Conservation (phyloP, 23 tunicate species). For the Oikopleura vanhoeffeni region DNA sequence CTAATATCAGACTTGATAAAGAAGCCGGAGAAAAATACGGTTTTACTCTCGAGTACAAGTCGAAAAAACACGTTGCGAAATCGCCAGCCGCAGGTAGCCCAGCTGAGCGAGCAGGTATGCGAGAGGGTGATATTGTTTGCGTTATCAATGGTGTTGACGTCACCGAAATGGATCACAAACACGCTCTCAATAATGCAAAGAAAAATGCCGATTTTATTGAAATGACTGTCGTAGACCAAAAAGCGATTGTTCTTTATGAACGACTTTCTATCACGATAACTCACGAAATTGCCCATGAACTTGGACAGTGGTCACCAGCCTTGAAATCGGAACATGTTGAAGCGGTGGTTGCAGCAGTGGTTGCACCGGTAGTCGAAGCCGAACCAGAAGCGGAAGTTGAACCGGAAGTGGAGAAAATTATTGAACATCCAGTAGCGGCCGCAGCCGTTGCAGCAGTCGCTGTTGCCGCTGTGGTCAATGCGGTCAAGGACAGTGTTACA, state of each 20-base stretch:
- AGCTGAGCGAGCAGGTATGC: background rate
- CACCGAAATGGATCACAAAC: background rate
- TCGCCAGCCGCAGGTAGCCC: background rate
- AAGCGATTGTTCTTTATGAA: background rate
- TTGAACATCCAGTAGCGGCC: background rate
- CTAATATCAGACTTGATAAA: background rate
- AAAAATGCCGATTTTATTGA: background rate
- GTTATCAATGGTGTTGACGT: slow-evolving; percentile 6
- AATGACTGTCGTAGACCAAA: slow-evolving; percentile 1
- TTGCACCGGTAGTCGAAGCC: background rate
- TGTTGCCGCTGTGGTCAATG: background rate
- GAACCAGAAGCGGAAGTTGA: slow-evolving; percentile 11
- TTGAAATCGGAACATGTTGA: background rate
- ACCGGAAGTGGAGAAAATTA: background rate
- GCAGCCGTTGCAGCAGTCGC: background rate
- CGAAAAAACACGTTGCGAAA: background rate
- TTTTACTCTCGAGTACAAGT: background rate
- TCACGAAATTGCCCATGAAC: background rate
- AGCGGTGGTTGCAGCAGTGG: background rate
- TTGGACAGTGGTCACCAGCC: background rate
- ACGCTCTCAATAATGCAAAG: background rate
- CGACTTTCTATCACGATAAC: background rate
- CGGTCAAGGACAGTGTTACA: no score
- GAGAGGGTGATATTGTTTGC: background rate
- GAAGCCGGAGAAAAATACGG: background rate